phyloP scores from a whole-genome alignment of 1,140 invertebrate species.

The Samia ricini region DNA sequence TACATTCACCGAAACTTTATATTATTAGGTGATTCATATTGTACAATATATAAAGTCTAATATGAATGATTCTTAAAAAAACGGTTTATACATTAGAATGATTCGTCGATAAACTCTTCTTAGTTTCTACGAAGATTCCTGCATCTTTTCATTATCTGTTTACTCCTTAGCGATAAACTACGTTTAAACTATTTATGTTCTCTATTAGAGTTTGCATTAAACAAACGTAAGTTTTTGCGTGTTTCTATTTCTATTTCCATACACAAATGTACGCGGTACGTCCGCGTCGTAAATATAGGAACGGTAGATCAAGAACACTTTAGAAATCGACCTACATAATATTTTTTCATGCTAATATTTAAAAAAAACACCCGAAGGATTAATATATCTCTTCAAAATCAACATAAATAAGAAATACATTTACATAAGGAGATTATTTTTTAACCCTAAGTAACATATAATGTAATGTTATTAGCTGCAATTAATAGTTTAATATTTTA shows the following conservation, averaged over 20 bases:
- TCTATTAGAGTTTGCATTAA: background rate
- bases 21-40: no score
- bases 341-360: background rate
- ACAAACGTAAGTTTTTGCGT: background rate
- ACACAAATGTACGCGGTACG: background rate
- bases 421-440: no score
- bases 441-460: no score
- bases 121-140: background rate
- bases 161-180: background rate
- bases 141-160: conserved; percentile 6
- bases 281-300: background rate
- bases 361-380: background rate
- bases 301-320: background rate
- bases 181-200: background rate
- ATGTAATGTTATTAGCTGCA: no score
- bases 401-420: no score
- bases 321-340: background rate
- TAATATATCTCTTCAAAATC: no score
- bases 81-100: background rate
- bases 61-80: background rate
- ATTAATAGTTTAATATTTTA: no score
- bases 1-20: no score
- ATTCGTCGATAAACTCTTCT: background rate
- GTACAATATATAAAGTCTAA: no score
- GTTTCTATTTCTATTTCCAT: background rate